Evolutionary conservation across 2,113 vertebrate genomes (phyloP).

Genomic region (Phodopus roborovskii): DNA sequence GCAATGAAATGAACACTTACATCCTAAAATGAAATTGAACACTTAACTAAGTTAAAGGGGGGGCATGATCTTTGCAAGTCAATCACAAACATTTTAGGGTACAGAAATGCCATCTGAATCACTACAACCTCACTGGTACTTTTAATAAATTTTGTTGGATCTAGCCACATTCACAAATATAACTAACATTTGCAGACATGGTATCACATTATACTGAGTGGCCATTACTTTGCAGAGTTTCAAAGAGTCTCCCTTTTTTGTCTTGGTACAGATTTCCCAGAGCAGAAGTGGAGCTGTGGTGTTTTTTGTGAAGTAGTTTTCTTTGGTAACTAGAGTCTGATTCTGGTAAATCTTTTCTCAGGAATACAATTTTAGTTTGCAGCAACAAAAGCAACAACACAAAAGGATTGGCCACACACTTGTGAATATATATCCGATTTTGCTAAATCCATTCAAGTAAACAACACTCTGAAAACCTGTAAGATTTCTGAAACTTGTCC

Average conservation of each 20-base stretch:
- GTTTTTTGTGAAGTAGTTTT: background rate
- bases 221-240: background rate
- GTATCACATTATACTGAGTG: background rate
- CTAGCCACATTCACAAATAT: background rate
- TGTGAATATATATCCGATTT: background rate
- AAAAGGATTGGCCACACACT: background rate
- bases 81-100: background rate
- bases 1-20: background rate
- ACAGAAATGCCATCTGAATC: background rate
- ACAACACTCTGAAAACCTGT: slow-evolving; percentile 8
- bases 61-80: background rate
- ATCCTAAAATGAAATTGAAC: background rate
- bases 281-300: background rate
- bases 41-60: background rate
- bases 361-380: slow-evolving; percentile 42
- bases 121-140: background rate
- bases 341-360: slow-evolving; percentile 13
- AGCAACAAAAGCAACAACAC: background rate
- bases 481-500: slow-evolving; percentile 34
- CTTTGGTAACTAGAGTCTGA: background rate
- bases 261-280: slow-evolving; percentile 23
- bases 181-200: background rate
- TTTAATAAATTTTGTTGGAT: background rate
- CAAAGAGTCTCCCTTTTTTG: slow-evolving; percentile 1
- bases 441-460: slow-evolving; percentile 13